Percentiles rank a stretch among this genome's conserved stretches.
These are phyloP conservation scores for Montipora foliosa DNA, from an alignment of 64 coral and sea anemone species.

Conservation along the genomic window DNA sequence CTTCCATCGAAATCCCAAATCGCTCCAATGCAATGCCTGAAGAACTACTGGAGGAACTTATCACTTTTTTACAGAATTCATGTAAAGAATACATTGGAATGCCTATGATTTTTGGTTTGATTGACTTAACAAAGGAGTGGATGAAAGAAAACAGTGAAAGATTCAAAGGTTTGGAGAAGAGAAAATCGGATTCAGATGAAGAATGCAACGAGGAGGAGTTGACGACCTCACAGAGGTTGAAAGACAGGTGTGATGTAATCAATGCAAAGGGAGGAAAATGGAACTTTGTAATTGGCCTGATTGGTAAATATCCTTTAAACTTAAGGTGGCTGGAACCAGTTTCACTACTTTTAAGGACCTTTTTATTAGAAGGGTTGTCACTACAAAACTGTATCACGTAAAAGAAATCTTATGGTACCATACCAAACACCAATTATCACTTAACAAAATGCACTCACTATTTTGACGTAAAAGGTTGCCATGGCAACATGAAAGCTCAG, in stretches of 20 bases:
- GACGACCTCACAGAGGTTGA: neutral
- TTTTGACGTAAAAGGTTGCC: too few species aligned
- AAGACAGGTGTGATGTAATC: conserved; percentile 10
- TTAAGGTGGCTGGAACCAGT: too few species aligned
- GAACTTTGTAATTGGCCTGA: conserved; percentile 89
- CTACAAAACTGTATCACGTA: too few species aligned
- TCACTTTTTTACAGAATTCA: conserved; percentile 46
- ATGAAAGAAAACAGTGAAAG: conserved; percentile 56
- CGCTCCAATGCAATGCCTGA: conserved; percentile 70
- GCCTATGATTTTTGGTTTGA: conserved; percentile 84
- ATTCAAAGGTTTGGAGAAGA: conserved; percentile 20
- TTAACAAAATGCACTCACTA: too few species aligned
- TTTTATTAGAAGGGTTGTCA: too few species aligned
- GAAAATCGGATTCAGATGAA: conserved; percentile 2
- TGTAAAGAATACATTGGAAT: conserved; percentile 74
- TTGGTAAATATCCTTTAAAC: conserved; percentile 53
- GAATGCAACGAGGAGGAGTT: neutral
- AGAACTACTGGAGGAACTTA: conserved; percentile 56
- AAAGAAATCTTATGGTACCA: too few species aligned
- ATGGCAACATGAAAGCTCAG: too few species aligned
- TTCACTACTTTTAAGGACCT: too few species aligned
- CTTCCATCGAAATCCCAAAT: conserved; percentile 84
- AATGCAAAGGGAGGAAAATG: conserved; percentile 67
- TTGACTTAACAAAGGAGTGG: conserved; percentile 85
- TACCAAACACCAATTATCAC: too few species aligned